phyloP scores from a whole-genome alignment of 2,888 invertebrate genomes.

The Drosophila yooni region DNA sequence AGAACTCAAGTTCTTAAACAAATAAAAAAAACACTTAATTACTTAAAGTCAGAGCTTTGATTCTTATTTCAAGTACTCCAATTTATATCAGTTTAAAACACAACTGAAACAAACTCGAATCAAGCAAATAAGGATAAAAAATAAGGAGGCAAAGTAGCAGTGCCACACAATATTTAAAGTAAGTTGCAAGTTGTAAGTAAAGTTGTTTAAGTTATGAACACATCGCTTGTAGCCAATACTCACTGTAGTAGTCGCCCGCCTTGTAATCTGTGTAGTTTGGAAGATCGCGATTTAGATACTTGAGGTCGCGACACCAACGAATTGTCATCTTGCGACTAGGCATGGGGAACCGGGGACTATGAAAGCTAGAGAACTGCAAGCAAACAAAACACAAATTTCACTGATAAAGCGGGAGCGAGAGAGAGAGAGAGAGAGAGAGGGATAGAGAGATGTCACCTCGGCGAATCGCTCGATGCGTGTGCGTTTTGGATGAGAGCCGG shows the following conservation, averaged over 20 bases:
- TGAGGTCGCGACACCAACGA: constrained; percentile 84
- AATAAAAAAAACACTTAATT: not conserved
- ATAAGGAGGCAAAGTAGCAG: no score
- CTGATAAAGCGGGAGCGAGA: not conserved
- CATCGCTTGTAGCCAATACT: constrained; percentile 17
- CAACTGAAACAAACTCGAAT: not conserved
- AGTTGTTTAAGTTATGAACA: not conserved
- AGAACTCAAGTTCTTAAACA: not conserved
- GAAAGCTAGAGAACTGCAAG: constrained; percentile 80
- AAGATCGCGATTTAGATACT: constrained; percentile 81
- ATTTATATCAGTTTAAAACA: not conserved
- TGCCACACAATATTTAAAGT: no score
- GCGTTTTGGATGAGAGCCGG: constrained; percentile 83
- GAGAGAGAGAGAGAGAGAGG: not conserved
- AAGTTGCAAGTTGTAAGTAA: no score
- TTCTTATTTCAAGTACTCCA: not conserved
- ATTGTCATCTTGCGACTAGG: constrained; percentile 83
- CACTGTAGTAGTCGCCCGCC: constrained; percentile 71
- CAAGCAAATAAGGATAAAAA: not conserved
- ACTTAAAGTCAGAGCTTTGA: not conserved
- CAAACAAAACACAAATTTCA: not conserved
- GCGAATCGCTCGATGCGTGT: constrained; percentile 82
- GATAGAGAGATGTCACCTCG: constrained; percentile 79
- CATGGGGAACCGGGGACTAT: constrained; percentile 80
- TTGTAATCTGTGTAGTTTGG: constrained; percentile 74